Percentiles rank a stretch among this genome's conserved stretches.
Evolutionary conservation across 2,888 invertebrate species (phyloP).

Genomic region (Pachliopta kotzebuea): DNA sequence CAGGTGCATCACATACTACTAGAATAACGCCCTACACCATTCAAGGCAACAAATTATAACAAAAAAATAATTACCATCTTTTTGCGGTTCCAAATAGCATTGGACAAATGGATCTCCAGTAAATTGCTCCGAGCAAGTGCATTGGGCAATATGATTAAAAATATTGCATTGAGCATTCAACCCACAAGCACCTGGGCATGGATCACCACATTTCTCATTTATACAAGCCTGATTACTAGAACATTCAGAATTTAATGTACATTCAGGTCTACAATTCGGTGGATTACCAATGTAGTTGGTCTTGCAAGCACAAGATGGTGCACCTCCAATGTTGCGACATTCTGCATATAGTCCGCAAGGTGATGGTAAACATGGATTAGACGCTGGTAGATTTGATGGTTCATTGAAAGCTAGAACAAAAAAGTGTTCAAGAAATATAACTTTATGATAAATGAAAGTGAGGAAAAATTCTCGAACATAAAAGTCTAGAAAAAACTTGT

Average conservation of each 20-base stretch:
- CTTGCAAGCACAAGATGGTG: slow-evolving; percentile 82
- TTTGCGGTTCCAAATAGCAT: slow-evolving; percentile 55
- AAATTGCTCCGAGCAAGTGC: slow-evolving; percentile 78
- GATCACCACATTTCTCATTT: slow-evolving; percentile 83
- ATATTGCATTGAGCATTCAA: slow-evolving; percentile 79
- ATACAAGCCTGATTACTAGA: slow-evolving; percentile 83
- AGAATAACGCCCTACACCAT: too few species aligned
- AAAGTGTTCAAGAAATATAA: not conserved
- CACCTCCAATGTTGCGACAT: slow-evolving; percentile 79
- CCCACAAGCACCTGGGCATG: slow-evolving; percentile 85
- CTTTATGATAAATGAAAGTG: not conserved
- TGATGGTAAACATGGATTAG: slow-evolving; percentile 84
- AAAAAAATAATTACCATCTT: slow-evolving; percentile 50
- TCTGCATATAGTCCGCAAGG: slow-evolving; percentile 84
- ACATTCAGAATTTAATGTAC: slow-evolving; percentile 86
- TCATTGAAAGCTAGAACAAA: slow-evolving; percentile 54
- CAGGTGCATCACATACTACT: too few species aligned
- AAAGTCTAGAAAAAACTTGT: not conserved
- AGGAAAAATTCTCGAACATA: too few species aligned
- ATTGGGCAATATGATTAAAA: slow-evolving; percentile 83
- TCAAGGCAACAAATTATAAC: not conserved
- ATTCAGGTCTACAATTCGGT: slow-evolving; percentile 85
- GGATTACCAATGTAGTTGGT: slow-evolving; percentile 82
- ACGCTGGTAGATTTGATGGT: slow-evolving; percentile 42
- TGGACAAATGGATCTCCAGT: slow-evolving; percentile 82